These are phyloP conservation scores for Pterostichus niger DNA, from an alignment of 2,888 invertebrate genomes.

Conservation along the genomic window DNA sequence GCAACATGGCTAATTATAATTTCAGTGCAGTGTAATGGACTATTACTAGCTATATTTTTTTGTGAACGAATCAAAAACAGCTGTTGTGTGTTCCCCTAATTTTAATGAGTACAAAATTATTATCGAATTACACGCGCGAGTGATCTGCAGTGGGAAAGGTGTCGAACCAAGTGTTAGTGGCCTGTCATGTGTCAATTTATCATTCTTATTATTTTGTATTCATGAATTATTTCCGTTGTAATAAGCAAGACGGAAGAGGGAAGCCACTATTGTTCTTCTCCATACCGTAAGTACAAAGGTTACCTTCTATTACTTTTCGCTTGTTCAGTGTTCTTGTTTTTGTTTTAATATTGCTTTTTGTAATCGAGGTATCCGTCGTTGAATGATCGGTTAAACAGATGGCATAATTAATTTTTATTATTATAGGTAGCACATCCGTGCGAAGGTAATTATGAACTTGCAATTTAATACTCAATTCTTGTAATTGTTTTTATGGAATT, in stretches of 20 bases:
- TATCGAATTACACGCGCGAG: conserved; percentile 69
- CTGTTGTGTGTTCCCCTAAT: conserved; percentile 56
- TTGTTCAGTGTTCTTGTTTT: conserved; percentile 34
- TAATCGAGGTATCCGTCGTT: conserved; percentile 23
- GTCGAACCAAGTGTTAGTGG: conserved; percentile 65
- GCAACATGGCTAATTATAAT: too few species aligned
- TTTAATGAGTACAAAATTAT: conserved; percentile 70
- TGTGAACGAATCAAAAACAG: conserved; percentile 8
- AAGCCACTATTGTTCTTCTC: conserved; percentile 40
- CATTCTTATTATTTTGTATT: conserved; percentile 66
- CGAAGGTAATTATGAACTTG: conserved; percentile 22
- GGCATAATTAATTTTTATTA: conserved; percentile 46
- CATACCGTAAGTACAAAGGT: conserved; percentile 37
- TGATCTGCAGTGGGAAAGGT: conserved; percentile 67
- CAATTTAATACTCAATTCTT: neutral
- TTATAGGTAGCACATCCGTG: conserved; percentile 26
- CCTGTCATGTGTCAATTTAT: conserved; percentile 68
- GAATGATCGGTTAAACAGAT: conserved; percentile 7
- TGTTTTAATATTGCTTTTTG: conserved; percentile 42
- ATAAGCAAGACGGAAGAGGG: conserved; percentile 25
- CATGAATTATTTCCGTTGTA: conserved; percentile 59
- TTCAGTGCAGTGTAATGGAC: conserved; percentile 12
- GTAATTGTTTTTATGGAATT: conserved; percentile 15
- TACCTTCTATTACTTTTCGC: conserved; percentile 28
- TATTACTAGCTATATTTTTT: conserved; percentile 28